A percentile compares a stretch with the other conserved stretches of the same genome.
phyloP scores from a whole-genome alignment of 2,888 invertebrate genomes.

The Cenopis cana region DNA sequence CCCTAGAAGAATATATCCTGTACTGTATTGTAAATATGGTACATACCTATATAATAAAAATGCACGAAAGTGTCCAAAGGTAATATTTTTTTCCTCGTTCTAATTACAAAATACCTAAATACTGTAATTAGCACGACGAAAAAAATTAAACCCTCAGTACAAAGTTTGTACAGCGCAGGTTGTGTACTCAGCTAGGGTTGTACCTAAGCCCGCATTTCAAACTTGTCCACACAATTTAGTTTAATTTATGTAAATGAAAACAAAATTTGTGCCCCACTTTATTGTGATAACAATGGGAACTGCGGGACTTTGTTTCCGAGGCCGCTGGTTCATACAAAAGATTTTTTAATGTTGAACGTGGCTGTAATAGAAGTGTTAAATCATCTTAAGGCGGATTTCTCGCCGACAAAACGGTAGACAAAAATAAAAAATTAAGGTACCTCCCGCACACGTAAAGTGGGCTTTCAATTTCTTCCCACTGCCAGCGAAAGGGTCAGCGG shows the following conservation, averaged over 20 bases:
- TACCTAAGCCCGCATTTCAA: slow-evolving; percentile 31
- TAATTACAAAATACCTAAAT: too few species aligned
- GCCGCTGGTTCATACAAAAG: slow-evolving; percentile 26
- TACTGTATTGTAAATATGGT: too few species aligned
- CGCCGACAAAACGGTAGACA: too few species aligned
- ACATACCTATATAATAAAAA: too few species aligned
- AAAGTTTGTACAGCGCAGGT: slow-evolving; percentile 20
- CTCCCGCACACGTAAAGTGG: too few species aligned
- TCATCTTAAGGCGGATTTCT: neutral
- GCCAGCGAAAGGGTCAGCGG: too few species aligned
- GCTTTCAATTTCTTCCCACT: too few species aligned
- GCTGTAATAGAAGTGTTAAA: neutral
- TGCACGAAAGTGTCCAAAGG: too few species aligned
- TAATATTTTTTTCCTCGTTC: too few species aligned
- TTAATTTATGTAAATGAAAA: slow-evolving; percentile 44
- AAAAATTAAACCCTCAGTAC: neutral
- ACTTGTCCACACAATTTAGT: slow-evolving; percentile 40
- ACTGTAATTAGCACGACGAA: neutral
- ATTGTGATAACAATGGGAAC: slow-evolving; percentile 41
- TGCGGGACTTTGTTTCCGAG: slow-evolving; percentile 17
- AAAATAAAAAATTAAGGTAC: too few species aligned
- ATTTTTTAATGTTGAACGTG: neutral
- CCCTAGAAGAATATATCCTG: too few species aligned
- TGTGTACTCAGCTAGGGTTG: slow-evolving; percentile 26
- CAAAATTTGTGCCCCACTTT: slow-evolving; percentile 43